Evolutionary conservation across 2,113 vertebrate genomes (phyloP).

Genomic region (Prunella himalayana): DNA sequence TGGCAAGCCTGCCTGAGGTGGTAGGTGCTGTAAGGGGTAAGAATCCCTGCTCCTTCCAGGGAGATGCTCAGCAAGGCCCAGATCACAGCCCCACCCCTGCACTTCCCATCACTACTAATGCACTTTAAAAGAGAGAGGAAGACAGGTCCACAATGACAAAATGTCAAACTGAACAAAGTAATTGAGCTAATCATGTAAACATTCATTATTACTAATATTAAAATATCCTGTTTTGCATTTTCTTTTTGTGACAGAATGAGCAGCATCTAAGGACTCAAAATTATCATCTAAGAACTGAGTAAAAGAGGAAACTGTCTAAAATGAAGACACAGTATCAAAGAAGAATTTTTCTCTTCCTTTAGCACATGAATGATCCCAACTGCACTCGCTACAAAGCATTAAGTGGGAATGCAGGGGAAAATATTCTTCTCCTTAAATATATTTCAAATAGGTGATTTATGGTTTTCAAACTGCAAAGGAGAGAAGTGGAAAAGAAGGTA

Average conservation of each 20-base stretch:
- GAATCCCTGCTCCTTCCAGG: background rate
- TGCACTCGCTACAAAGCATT: background rate
- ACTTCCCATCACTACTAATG: slow-evolving; percentile 46
- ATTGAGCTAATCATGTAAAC: slow-evolving; percentile 52
- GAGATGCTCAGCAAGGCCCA: background rate
- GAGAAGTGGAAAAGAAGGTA: slow-evolving; percentile 34
- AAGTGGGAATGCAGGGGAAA: slow-evolving; percentile 12
- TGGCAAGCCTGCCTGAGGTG: fast-evolving
- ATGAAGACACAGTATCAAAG: slow-evolving; percentile 7
- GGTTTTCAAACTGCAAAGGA: slow-evolving; percentile 32
- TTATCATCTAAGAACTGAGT: background rate
- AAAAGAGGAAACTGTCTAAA: slow-evolving; percentile 14
- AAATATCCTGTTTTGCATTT: slow-evolving; percentile 50
- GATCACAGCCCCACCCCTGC: slow-evolving; percentile 53
- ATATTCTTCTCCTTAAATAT: slow-evolving; percentile 36
- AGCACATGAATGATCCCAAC: slow-evolving; percentile 40
- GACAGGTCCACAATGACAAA: slow-evolving; percentile 60
- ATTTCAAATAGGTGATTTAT: slow-evolving; percentile 38
- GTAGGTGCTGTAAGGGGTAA: background rate
- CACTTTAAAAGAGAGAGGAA: slow-evolving; percentile 52
- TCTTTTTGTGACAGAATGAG: slow-evolving; percentile 32
- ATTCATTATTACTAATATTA: slow-evolving; percentile 36
- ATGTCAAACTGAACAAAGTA: slow-evolving; percentile 66
- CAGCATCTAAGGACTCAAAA: slow-evolving; percentile 13
- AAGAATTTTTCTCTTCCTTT: slow-evolving; percentile 29